A percentile compares a stretch with the other conserved stretches of the same genome.
Evolutionary conservation across 2,888 invertebrate genomes (phyloP).

Genomic region (Lithophane leautieri): DNA sequence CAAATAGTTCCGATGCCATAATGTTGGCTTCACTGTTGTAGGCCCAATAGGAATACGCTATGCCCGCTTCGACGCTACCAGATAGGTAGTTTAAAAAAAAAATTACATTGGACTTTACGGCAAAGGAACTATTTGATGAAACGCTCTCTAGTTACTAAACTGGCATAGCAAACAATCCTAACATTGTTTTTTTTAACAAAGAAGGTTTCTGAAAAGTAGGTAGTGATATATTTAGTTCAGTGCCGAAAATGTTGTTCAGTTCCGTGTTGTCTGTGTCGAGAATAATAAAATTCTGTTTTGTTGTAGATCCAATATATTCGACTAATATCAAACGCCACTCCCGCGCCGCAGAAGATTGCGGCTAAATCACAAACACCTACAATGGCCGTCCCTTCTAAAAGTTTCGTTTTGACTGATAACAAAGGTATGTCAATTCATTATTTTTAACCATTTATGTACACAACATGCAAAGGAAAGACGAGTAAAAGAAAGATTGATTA

Average conservation of each 20-base stretch:
- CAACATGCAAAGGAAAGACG: not conserved
- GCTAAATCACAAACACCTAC: conserved; percentile 61
- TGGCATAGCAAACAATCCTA: too few species aligned
- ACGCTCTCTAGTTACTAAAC: too few species aligned
- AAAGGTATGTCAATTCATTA: conserved; percentile 74
- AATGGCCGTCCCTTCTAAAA: conserved; percentile 72
- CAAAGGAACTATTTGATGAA: too few species aligned
- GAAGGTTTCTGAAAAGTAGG: not conserved
- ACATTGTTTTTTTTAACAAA: not conserved
- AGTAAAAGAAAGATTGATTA: not conserved
- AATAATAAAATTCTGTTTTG: not conserved
- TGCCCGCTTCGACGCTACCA: too few species aligned
- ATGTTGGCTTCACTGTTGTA: too few species aligned
- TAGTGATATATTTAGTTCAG: not conserved
- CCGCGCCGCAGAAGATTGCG: conserved; percentile 62
- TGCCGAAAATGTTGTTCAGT: not conserved
- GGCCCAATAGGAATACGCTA: too few species aligned
- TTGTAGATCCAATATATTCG: conserved; percentile 93
- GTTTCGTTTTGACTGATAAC: conserved; percentile 80
- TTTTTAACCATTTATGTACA: not conserved
- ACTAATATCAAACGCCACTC: conserved; percentile 90
- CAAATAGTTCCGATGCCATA: too few species aligned
- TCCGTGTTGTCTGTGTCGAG: too few species aligned
- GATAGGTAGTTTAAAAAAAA: too few species aligned
- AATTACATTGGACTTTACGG: too few species aligned